Evolutionary conservation across 2,113 vertebrate genomes (phyloP).

Genomic region (Corapipo altera): DNA sequence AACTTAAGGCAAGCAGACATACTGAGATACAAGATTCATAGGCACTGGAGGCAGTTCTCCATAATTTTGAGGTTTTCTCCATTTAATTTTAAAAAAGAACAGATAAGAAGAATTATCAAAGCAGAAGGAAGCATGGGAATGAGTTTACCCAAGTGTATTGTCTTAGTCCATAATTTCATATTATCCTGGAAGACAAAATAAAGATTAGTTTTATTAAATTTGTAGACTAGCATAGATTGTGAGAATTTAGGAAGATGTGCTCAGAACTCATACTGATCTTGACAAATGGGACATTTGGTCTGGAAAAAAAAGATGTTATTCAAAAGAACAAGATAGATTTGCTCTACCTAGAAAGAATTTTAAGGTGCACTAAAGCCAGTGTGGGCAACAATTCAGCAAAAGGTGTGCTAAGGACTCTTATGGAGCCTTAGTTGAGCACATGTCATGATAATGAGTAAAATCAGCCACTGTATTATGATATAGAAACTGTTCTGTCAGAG

Average conservation of each 20-base stretch:
- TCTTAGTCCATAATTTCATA: not conserved
- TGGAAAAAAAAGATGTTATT: not conserved
- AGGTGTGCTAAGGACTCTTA: not conserved
- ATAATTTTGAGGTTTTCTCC: not conserved
- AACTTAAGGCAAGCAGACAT: not conserved
- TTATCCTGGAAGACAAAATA: not conserved
- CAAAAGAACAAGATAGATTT: not conserved
- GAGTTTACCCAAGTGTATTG: not conserved
- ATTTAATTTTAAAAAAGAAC: not conserved
- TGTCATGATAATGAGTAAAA: not conserved
- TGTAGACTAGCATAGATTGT: not conserved
- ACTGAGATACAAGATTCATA: not conserved
- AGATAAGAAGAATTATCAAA: not conserved
- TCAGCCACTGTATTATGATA: not conserved
- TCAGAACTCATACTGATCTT: not conserved
- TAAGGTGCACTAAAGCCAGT: not conserved
- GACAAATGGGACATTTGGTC: not conserved
- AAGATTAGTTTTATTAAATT: not conserved
- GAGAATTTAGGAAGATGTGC: not conserved
- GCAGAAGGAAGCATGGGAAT: not conserved
- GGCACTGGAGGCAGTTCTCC: not conserved
- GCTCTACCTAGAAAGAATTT: not conserved
- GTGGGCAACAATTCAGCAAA: not conserved
- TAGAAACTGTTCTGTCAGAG: not conserved
- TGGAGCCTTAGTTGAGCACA: not conserved